These are phyloP conservation scores for Pyrocoelia pectoralis DNA, from an alignment of 2,888 invertebrate genomes.

Conservation along the genomic window DNA sequence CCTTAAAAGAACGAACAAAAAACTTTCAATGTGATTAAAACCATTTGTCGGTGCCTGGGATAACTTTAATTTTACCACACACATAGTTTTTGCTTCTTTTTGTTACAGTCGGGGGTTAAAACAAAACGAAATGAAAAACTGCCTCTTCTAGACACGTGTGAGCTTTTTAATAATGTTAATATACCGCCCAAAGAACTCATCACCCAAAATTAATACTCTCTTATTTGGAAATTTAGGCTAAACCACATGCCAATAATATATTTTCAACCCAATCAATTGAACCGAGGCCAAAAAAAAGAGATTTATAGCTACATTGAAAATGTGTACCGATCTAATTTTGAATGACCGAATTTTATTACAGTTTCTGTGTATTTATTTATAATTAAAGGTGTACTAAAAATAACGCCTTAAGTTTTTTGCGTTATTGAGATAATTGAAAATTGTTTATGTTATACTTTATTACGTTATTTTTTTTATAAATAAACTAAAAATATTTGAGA, in stretches of 20 bases:
- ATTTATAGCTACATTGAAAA: slow-evolving; percentile 4
- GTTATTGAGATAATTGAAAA: background rate
- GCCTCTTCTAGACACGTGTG: slow-evolving; percentile 28
- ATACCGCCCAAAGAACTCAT: slow-evolving; percentile 2
- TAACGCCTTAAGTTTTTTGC: background rate
- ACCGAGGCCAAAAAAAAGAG: background rate
- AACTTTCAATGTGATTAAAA: slow-evolving; percentile 34
- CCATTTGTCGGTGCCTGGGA: slow-evolving; percentile 36
- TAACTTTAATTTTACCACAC: slow-evolving; percentile 36
- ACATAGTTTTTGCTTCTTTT: slow-evolving; percentile 30
- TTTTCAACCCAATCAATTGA: background rate
- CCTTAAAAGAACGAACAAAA: slow-evolving; percentile 27
- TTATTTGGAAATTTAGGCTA: background rate
- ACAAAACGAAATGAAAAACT: slow-evolving; percentile 21
- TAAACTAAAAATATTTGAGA: background rate
- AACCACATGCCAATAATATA: slow-evolving; percentile 1
- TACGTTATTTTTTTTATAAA: background rate
- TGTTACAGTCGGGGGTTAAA: slow-evolving; percentile 15
- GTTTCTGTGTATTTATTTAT: background rate
- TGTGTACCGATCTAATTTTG: slow-evolving; percentile 12
- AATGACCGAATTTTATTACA: slow-evolving; percentile 11
- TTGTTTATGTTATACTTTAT: background rate
- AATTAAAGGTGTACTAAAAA: background rate
- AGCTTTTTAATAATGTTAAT: slow-evolving; percentile 26
- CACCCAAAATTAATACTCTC: too few relatives aligned